A percentile compares a stretch with the other conserved stretches of the same genome.
Evolutionary conservation across 2,888 invertebrate genomes (phyloP).

Genomic region (Oligia strigilis): DNA sequence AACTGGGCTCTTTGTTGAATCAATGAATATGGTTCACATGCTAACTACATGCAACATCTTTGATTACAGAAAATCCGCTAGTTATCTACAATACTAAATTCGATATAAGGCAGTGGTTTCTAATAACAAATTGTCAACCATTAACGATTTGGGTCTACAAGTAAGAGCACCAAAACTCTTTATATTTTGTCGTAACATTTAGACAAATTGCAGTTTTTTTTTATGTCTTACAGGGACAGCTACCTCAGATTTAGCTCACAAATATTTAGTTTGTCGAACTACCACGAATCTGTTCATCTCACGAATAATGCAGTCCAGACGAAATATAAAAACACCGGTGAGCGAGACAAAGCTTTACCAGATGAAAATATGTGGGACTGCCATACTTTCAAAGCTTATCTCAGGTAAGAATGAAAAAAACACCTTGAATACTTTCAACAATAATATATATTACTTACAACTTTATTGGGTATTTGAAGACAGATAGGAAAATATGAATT

Average conservation of each 20-base stretch:
- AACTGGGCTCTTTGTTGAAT: conserved; percentile 12
- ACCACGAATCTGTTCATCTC: conserved; percentile 97
- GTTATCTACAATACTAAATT: conserved; percentile 97
- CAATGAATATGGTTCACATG: conserved; percentile 14
- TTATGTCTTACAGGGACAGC: conserved; percentile 92
- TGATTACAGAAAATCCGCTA: conserved; percentile 94
- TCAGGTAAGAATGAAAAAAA: conserved; percentile 87
- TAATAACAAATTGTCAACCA: conserved; percentile 97
- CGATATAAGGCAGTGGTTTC: conserved; percentile 98
- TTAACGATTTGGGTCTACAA: conserved; percentile 98
- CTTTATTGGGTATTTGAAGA: conserved; percentile 82
- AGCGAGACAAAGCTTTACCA: conserved; percentile 94
- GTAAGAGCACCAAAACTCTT: conserved; percentile 81
- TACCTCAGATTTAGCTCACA: conserved; percentile 98
- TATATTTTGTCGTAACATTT: background rate
- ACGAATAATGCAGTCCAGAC: conserved; percentile 98
- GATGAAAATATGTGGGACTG: conserved; percentile 99
- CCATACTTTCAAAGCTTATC: conserved; percentile 93
- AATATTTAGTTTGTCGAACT: conserved; percentile 95
- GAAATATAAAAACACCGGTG: conserved; percentile 93
- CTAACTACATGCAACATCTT: conserved; percentile 15
- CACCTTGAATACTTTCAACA: conserved; percentile 42
- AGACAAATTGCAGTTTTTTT: conserved; percentile 18
- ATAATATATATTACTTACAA: conserved; percentile 40
- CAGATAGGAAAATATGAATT: conserved; percentile 94